Evolutionary conservation across 2,888 invertebrate species (phyloP).

Genomic region (Adela reaumurella): DNA sequence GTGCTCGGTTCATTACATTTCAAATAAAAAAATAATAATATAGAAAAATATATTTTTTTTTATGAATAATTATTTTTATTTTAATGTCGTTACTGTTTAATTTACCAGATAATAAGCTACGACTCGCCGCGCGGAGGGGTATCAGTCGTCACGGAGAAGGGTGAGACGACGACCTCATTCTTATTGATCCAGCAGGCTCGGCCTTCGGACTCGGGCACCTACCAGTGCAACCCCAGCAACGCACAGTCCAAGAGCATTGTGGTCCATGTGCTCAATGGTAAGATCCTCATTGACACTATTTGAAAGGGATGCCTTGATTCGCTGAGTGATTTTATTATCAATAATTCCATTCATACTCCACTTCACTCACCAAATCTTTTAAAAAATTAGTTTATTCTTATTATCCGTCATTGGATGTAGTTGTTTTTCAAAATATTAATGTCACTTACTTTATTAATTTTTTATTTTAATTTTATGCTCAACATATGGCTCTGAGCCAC

Average conservation of each 20-base stretch:
- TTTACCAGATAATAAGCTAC: conserved; percentile 84
- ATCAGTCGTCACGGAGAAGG: conserved; percentile 87
- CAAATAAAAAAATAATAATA: too few relatives aligned
- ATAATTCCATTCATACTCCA: conserved; percentile 1
- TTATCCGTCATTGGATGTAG: too few relatives aligned
- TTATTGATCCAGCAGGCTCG: conserved; percentile 84
- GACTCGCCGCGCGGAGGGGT: conserved; percentile 89
- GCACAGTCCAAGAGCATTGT: conserved; percentile 87
- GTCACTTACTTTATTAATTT: too few relatives aligned
- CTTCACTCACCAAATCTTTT: too few relatives aligned
- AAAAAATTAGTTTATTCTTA: too few relatives aligned
- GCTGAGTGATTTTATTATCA: not conserved
- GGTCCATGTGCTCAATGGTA: conserved; percentile 92
- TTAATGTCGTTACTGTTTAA: too few relatives aligned
- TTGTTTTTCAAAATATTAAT: too few relatives aligned
- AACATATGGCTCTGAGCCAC: too few relatives aligned
- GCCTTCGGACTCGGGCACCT: conserved; percentile 84
- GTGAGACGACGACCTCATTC: conserved; percentile 86
- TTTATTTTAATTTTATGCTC: too few relatives aligned
- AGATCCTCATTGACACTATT: conserved; percentile 29
- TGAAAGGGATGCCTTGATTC: conserved; percentile 10
- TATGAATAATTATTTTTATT: too few relatives aligned
- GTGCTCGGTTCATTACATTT: too few relatives aligned
- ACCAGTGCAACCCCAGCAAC: conserved; percentile 93
- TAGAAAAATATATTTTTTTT: too few relatives aligned